These are phyloP conservation scores for Oscheius myriophilus DNA, from an alignment of 2,888 invertebrate genomes.

Conservation along the genomic window DNA sequence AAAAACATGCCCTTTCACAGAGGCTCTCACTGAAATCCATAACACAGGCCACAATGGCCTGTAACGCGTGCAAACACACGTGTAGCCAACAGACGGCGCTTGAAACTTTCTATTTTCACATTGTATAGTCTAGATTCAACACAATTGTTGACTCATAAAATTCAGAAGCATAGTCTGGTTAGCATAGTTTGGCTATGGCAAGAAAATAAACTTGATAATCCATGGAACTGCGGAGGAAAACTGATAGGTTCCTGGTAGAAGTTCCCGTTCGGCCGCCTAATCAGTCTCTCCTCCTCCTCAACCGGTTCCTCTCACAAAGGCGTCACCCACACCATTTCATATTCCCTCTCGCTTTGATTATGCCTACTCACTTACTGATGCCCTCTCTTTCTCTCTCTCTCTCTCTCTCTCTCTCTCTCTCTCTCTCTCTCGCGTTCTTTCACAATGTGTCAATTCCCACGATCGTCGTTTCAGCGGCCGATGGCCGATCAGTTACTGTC, in stretches of 20 bases:
- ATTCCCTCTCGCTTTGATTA: background rate
- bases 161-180: no score
- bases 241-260: background rate
- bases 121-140: no score
- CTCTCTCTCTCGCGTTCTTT: background rate
- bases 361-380: background rate
- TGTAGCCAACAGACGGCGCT: no score
- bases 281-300: background rate
- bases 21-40: no score
- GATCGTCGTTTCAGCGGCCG: conserved; percentile 1
- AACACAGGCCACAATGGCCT: no score
- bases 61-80: no score
- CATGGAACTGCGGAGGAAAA: no score
- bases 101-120: no score
- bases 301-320: conserved; percentile 10
- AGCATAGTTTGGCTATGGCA: no score
- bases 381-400: conserved; percentile 8
- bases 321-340: background rate
- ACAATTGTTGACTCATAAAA: no score
- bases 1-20: no score
- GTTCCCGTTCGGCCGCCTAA: background rate
- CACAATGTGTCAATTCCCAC: background rate
- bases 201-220: no score
- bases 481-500: conserved; percentile 33
- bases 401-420: background rate